Conservation (phyloP, 2,888 invertebrate genomes). For the Nymphalis urticae region DNA sequence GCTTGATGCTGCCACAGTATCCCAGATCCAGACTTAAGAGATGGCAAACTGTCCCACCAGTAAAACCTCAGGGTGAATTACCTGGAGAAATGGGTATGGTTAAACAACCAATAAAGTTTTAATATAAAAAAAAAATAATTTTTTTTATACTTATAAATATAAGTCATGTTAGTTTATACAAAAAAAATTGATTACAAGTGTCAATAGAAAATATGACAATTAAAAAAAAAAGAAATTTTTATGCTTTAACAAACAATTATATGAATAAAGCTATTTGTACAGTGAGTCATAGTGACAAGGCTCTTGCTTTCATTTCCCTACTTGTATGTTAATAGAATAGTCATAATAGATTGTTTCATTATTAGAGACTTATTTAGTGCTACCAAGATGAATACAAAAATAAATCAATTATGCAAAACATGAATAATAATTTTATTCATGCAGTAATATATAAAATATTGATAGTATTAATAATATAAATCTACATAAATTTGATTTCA, state of each 20-base stretch:
- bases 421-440: background rate
- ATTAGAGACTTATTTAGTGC: background rate
- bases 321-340: constrained; percentile 4
- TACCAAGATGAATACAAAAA: background rate
- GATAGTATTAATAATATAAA: background rate
- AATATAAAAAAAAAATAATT: too few species aligned
- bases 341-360: constrained; percentile 7
- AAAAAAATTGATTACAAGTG: too few species aligned
- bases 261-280: background rate
- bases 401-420: constrained; percentile 1
- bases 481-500: too few species aligned
- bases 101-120: background rate
- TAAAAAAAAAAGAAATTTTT: background rate
- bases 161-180: too few species aligned
- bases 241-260: background rate
- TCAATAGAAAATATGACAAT: background rate
- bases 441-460: background rate
- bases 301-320: constrained; percentile 25
- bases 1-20: constrained; percentile 61
- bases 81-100: constrained; percentile 94
- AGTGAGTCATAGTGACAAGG: constrained; percentile 24
- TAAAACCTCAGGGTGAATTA: constrained; percentile 84
- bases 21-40: constrained; percentile 77
- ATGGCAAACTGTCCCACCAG: constrained; percentile 88
- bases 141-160: too few species aligned